Evolutionary conservation across 2,113 vertebrate species (phyloP), one percentile per base, ranked within the genome.

Genomic region (Lutjanus erythropterus): DNA sequence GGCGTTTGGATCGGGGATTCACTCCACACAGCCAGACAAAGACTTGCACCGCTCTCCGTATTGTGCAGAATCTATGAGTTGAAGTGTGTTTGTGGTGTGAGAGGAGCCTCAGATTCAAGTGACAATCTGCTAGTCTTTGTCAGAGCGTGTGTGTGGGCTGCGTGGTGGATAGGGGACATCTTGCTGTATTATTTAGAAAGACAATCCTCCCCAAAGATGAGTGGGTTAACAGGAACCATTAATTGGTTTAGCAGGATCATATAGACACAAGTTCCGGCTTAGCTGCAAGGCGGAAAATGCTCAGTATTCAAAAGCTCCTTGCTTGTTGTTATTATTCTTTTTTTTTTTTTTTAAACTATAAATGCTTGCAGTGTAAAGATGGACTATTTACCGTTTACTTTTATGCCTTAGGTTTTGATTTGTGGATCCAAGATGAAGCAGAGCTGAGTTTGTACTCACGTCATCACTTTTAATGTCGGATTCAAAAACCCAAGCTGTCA

Each of bases 381-480:
- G 84, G 89, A 86, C 89, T 92, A 84, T 93, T 92, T 89, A 86
- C 85, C 58, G 62, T 90, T 87, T 86, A 62, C 88, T 92, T 92
- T 92, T 79, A 89, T 89, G 92, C 90, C 86, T 80, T 42, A 77
- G 87, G 88, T 92, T 94, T 93, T 91, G 89, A 92, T 94, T 93
- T 83, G 80, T 85, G 85, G 86, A 89, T 89, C 85, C 71, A 61
- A 88, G 86, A 93, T 93, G 91, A 92, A 91, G 91, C 84, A 31
- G 82, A 79, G 87, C 82, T 65, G 84, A 87, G 89, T 91, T 93
- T 93, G 89, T 90, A 93, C 93, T 90, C 86, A 77, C 88, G 83
- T 94, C 93, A 94, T 93, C 92, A 92, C 93, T 94, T 95, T 94
- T 94, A 93, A 93, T 91, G 90, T 94, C 69, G 78, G 79, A 92